These are phyloP conservation scores for Hymenopus coronatus DNA, from an alignment of 2,888 invertebrate genomes.

Conservation along the genomic window DNA sequence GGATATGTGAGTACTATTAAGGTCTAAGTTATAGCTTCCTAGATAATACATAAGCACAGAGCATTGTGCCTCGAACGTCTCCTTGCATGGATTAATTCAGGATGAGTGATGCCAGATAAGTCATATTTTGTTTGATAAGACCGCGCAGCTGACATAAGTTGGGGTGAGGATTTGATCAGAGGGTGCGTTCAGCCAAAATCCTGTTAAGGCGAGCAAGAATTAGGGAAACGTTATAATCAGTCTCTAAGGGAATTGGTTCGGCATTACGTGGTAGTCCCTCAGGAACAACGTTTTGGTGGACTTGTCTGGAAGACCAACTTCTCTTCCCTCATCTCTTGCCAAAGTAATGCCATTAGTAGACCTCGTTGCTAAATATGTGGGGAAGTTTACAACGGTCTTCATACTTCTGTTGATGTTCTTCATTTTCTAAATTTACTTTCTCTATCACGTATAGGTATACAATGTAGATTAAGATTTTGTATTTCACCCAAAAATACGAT, in stretches of 20 bases:
- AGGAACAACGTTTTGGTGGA: neutral
- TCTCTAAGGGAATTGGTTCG: neutral
- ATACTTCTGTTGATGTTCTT: too few relatives aligned
- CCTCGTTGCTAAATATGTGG: too few relatives aligned
- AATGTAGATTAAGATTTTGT: too few relatives aligned
- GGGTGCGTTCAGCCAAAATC: neutral
- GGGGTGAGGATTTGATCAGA: neutral
- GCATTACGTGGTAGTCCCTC: neutral
- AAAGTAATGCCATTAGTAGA: neutral
- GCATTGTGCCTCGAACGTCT: neutral
- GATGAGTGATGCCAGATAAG: neutral
- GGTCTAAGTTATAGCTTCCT: too few relatives aligned
- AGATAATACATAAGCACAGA: neutral
- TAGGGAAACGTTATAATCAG: neutral
- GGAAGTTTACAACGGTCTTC: too few relatives aligned
- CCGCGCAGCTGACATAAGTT: too few relatives aligned
- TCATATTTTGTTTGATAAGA: neutral
- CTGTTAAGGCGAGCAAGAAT: conserved; percentile 15
- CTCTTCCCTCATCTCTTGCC: neutral
- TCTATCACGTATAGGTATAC: too few relatives aligned
- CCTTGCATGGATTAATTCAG: too few relatives aligned
- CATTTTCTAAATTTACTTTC: too few relatives aligned
- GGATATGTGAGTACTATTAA: too few relatives aligned
- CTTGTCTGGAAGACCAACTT: neutral
- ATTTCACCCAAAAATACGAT: too few relatives aligned